phyloP scores from a whole-genome alignment of 2,888 invertebrate genomes.

The Scaptomyza polygonia region DNA sequence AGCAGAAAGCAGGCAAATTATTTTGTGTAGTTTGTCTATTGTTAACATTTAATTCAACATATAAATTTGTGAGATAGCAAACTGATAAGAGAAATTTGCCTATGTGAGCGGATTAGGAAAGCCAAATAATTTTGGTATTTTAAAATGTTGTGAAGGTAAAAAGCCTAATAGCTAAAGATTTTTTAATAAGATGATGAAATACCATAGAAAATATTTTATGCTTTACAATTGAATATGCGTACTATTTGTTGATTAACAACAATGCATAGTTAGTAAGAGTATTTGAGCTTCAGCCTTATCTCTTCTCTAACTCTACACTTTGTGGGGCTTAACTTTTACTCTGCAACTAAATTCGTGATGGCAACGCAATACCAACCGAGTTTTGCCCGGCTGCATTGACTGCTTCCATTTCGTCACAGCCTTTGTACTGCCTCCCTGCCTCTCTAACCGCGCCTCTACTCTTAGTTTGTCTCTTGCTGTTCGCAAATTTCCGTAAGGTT shows the following conservation, averaged over 20 bases:
- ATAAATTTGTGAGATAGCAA: neutral
- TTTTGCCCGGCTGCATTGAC: slow-evolving; percentile 29
- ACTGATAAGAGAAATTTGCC: too few relatives aligned
- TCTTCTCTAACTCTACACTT: neutral
- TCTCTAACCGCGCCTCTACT: neutral
- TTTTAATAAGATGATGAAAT: too few relatives aligned
- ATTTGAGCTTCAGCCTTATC: slow-evolving; percentile 5
- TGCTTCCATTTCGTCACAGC: slow-evolving; percentile 43
- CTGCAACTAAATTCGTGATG: slow-evolving; percentile 61
- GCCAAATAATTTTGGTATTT: too few relatives aligned
- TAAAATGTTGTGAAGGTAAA: too few relatives aligned
- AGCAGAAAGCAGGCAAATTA: neutral
- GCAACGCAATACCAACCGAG: slow-evolving; percentile 61
- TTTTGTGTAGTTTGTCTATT: too few relatives aligned
- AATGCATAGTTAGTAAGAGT: slow-evolving; percentile 9
- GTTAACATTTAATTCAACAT: neutral
- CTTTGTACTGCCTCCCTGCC: neutral
- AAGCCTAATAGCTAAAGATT: too few relatives aligned
- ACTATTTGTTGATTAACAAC: neutral
- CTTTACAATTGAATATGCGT: too few relatives aligned
- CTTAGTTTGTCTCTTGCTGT: slow-evolving; percentile 4
- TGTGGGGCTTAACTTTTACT: slow-evolving; percentile 33
- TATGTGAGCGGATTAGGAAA: too few relatives aligned
- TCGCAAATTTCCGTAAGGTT: slow-evolving; percentile 30
- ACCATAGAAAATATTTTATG: too few relatives aligned